A percentile compares a stretch with the other conserved stretches of the same genome.
phyloP scores from a whole-genome alignment of 2,888 invertebrate species.

The Ormia ochracea region DNA sequence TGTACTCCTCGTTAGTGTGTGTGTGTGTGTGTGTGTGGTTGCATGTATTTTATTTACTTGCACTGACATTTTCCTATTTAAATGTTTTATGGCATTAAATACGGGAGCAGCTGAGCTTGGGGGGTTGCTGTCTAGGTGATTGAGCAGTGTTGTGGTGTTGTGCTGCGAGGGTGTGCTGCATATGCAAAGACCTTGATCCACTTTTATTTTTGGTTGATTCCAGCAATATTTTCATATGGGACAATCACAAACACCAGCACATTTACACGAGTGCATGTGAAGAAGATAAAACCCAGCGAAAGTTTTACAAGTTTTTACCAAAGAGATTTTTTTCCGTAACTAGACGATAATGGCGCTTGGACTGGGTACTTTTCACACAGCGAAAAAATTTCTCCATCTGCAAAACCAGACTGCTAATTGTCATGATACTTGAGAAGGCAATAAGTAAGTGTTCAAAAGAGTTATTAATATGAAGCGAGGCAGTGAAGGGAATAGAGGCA shows the following conservation, averaged over 20 bases:
- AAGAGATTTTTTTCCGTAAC: too few relatives aligned
- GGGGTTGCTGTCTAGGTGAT: conserved; percentile 6
- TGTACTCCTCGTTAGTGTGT: neutral
- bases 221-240: conserved; percentile 22
- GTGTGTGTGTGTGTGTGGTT: neutral
- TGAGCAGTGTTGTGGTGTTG: neutral
- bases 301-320: too few relatives aligned
- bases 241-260: conserved; percentile 19
- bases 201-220: conserved; percentile 40
- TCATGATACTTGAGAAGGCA: too few relatives aligned
- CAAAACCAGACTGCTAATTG: too few relatives aligned
- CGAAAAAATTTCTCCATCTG: too few relatives aligned
- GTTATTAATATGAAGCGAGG: too few relatives aligned
- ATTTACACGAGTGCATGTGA: conserved; percentile 15
- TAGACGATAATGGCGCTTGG: too few relatives aligned
- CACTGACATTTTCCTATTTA: conserved; percentile 17
- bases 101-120: conserved; percentile 40
- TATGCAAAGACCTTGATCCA: conserved; percentile 58
- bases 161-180: neutral
- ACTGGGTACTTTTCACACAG: too few relatives aligned
- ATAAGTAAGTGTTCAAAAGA: too few relatives aligned
- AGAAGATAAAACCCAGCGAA: conserved; percentile 11
- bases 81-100: conserved; percentile 45
- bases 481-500: too few relatives aligned
- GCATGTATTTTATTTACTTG: neutral